Percentiles rank a stretch among this genome's conserved stretches.
These are phyloP conservation scores for Ptilonorhynchus violaceus DNA, from an alignment of 2,113 vertebrate genomes.

Conservation along the genomic window DNA sequence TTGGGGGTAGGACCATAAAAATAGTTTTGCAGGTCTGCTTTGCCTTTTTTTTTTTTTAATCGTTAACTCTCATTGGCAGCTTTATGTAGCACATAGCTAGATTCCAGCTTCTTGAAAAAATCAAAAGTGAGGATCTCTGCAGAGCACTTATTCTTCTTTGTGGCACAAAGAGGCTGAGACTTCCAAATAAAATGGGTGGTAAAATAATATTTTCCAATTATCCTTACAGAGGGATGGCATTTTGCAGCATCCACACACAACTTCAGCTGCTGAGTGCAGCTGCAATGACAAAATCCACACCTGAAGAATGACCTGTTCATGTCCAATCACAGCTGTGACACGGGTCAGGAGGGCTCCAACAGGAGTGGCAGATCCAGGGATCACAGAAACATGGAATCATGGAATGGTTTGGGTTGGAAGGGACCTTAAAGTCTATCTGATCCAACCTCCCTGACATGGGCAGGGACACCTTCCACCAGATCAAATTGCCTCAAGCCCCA, in stretches of 20 bases:
- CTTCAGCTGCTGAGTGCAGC: neutral
- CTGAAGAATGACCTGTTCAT: rapidly evolving
- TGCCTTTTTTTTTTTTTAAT: neutral
- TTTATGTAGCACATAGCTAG: neutral
- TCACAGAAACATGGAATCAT: neutral
- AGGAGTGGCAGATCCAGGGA: neutral
- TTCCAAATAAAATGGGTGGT: neutral
- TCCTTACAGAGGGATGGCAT: neutral
- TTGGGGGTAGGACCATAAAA: neutral
- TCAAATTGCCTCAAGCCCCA: too few relatives aligned
- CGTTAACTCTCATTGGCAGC: neutral
- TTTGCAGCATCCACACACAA: neutral
- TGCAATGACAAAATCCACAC: neutral
- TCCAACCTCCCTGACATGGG: rapidly evolving
- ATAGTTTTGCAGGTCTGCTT: neutral
- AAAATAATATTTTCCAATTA: neutral
- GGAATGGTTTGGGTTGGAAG: neutral
- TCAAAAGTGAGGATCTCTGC: neutral
- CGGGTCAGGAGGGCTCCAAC: rapidly evolving
- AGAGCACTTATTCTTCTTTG: neutral
- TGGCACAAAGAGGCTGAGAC: rapidly evolving
- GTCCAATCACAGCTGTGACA: neutral
- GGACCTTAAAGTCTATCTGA: neutral
- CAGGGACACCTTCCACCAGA: too few relatives aligned
- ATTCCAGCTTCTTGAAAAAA: neutral